A percentile compares a stretch with the other conserved stretches of the same genome.
These are phyloP conservation scores for Formica aserva DNA, from an alignment of 2,888 invertebrate genomes.

Conservation along the genomic window DNA sequence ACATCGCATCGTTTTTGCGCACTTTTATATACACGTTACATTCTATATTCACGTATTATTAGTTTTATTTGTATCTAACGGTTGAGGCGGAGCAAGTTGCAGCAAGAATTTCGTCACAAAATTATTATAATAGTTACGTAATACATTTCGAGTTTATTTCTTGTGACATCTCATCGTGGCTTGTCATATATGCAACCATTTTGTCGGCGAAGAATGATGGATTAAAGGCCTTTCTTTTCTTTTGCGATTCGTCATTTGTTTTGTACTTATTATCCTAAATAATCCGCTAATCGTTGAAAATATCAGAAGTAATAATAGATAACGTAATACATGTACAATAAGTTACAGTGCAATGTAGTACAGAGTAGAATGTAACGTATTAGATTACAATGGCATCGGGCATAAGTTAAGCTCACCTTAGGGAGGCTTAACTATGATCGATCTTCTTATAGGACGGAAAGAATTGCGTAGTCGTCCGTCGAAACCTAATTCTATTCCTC, in stretches of 20 bases:
- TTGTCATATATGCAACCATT: neutral
- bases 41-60: neutral
- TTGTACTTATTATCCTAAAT: neutral
- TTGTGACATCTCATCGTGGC: neutral
- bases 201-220: neutral
- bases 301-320: conserved; percentile 8
- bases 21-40: neutral
- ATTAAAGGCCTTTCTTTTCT: neutral
- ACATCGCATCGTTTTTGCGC: conserved; percentile 3
- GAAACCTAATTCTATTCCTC: conserved; percentile 55
- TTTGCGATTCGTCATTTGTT: neutral
- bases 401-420: conserved; percentile 14
- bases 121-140: neutral
- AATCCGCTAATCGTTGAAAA: neutral
- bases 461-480: neutral
- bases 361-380: conserved; percentile 5
- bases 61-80: conserved; percentile 20
- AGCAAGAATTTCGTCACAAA: neutral
- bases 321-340: neutral
- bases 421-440: conserved; percentile 33
- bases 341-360: neutral
- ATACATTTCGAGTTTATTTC: neutral
- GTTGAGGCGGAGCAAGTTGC: neutral
- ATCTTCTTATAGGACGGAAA: conserved; percentile 63
- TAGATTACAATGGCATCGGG: conserved; percentile 9